Base-by-base conservation (phyloP, 2,888 invertebrate species). In the Itoplectis maculator region DNA sequence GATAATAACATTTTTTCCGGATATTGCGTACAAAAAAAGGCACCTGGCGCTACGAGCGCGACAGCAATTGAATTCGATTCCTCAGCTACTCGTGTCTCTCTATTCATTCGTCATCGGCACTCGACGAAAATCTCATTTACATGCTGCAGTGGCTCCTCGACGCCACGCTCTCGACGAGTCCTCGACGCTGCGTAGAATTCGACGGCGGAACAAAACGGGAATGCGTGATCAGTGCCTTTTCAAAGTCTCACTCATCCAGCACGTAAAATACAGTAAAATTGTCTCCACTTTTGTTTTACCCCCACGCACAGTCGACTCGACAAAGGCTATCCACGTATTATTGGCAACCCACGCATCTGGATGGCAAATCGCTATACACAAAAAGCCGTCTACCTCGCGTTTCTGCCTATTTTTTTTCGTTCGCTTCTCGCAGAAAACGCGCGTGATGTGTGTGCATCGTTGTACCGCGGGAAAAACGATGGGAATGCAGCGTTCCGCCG, bases 121-220 rank as follows among this genome's bases (percentile, higher is more conserved):
- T 59, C 35, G n/a, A 59, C 59, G 15, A 5, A 35, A 59, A 59
- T 59, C 8, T 29, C 59, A 59, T 59, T 35, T 29, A 35, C 29
- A 56, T 29, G 6, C 29, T 29, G 11, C 4, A 56, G 15, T 37
- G 29, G 13, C 13, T 13, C 35, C 13, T 29, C n/a, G 35, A 8
- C 35, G 35, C 23, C n/a, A 56, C 7, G 0, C n/a, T 35, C n/a
- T 5, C 29, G 29, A 29, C 29, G 29, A 29, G 29, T 29, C 29
- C 29, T 29, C n/a, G n/a, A n/a, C 56, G n/a, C 23, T 35, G 6
- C 9, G 35, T 8, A 29, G n/a, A 56, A 56, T 59, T 35, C 35
- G 11, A 3, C 47, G 0, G 35, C 35, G 35, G n/a, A 37, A 37
- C 59, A 59, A 29, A 59, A 59, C 35, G 37, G 59, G 7, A 13